Evolutionary conservation across 2,888 invertebrate species (phyloP).

Genomic region (Apamea epomidion): DNA sequence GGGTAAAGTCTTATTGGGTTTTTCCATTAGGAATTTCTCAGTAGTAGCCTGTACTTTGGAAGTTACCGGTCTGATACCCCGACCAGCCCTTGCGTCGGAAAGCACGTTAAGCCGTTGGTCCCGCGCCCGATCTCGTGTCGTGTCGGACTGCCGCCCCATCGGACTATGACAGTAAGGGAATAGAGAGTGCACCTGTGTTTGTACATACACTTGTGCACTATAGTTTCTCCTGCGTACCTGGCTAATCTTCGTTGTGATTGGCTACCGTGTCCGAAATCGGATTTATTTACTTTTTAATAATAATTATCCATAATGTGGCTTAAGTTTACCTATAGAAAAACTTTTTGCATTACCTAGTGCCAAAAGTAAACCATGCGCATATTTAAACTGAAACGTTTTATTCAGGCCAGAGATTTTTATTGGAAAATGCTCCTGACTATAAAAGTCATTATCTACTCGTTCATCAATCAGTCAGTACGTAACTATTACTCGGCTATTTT

Average conservation of each 20-base stretch:
- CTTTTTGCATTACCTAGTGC: background rate
- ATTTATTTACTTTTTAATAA: background rate
- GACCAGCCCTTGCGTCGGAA: background rate
- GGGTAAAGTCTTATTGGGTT: background rate
- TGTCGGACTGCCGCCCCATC: too few relatives aligned
- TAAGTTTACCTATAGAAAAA: background rate
- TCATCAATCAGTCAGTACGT: conserved; percentile 53
- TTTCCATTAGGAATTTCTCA: background rate
- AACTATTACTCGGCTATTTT: conserved; percentile 43
- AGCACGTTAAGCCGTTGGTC: background rate
- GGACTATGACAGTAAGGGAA: too few relatives aligned
- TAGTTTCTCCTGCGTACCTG: too few relatives aligned
- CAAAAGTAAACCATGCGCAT: background rate
- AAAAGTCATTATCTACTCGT: conserved; percentile 56
- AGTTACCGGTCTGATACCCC: background rate
- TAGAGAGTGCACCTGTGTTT: background rate
- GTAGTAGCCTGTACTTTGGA: background rate
- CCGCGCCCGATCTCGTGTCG: background rate
- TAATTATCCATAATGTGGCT: too few relatives aligned
- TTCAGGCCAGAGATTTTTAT: conserved; percentile 29
- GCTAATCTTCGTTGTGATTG: too few relatives aligned
- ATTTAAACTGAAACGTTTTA: conserved; percentile 26
- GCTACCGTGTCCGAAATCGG: background rate
- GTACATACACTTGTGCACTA: background rate
- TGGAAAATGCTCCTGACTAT: conserved; percentile 32